phyloP scores from a whole-genome alignment of 2,113 vertebrate genomes.

The Falco punctatus region DNA sequence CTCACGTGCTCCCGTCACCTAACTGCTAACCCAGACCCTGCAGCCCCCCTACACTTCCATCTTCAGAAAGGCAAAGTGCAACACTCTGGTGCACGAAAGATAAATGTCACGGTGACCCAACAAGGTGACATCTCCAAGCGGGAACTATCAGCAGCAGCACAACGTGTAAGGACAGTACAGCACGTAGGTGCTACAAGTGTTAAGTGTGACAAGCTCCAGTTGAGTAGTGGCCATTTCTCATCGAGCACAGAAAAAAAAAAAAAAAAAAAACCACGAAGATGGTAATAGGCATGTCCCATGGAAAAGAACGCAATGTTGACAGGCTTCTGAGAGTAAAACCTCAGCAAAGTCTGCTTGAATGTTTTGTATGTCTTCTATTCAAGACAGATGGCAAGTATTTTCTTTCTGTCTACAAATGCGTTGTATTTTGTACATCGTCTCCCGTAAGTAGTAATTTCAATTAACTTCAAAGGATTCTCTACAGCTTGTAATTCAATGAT shows the following conservation, averaged over 20 bases:
- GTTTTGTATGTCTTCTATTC: background rate
- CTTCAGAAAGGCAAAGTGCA: background rate
- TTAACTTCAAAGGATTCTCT: background rate
- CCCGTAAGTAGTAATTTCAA: background rate
- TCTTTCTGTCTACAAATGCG: background rate
- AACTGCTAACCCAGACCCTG: background rate
- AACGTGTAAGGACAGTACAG: background rate
- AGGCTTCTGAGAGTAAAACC: background rate
- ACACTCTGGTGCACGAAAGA: background rate
- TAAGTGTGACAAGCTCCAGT: background rate
- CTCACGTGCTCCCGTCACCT: background rate
- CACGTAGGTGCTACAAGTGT: background rate
- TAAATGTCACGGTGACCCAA: background rate
- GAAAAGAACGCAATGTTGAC: background rate
- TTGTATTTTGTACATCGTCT: background rate
- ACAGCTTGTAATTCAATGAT: background rate
- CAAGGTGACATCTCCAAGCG: background rate
- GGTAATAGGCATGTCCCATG: background rate
- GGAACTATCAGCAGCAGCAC: background rate
- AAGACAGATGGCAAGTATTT: background rate
- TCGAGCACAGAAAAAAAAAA: background rate
- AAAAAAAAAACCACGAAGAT: background rate
- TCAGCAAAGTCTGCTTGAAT: background rate
- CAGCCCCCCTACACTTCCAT: background rate
- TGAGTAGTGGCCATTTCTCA: background rate